These are phyloP conservation scores for Monoplex corrugatus DNA, from an alignment of 2,888 invertebrate species.

Conservation along the genomic window DNA sequence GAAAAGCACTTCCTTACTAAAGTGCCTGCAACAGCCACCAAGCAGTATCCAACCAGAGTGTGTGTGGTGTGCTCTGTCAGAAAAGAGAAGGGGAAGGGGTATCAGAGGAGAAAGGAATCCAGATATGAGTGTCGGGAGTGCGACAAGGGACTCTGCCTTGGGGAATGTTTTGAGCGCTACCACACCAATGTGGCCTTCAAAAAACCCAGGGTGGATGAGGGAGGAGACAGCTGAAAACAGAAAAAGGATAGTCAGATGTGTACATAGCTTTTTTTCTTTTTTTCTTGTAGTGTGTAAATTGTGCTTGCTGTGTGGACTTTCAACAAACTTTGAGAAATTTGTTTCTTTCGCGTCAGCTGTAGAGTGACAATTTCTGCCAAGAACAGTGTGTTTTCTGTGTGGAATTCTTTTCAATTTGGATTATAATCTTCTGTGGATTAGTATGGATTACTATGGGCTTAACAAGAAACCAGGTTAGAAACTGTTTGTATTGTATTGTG, in stretches of 20 bases:
- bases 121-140: slow-evolving; percentile 18
- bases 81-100: slow-evolving; percentile 30
- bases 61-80: slow-evolving; percentile 24
- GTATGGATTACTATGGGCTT: neutral
- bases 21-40: slow-evolving; percentile 11
- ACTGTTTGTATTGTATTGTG: slow-evolving; percentile 16
- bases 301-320: neutral
- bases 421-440: neutral
- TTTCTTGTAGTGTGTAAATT: neutral
- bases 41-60: slow-evolving; percentile 9
- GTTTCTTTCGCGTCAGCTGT: neutral
- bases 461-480: neutral
- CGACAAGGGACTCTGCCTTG: slow-evolving; percentile 22
- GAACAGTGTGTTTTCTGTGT: neutral
- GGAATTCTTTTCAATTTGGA: neutral
- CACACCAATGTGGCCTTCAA: slow-evolving; percentile 22
- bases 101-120: slow-evolving; percentile 8
- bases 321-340: neutral
- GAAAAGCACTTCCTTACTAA: neutral
- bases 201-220: slow-evolving; percentile 21
- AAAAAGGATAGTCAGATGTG: neutral
- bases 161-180: slow-evolving; percentile 3
- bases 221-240: neutral
- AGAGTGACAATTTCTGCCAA: neutral
- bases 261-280: neutral